Evolutionary conservation across 2,797 vertebrate genomes (phyloP).

Genomic region (Tiaroga cobitis): DNA sequence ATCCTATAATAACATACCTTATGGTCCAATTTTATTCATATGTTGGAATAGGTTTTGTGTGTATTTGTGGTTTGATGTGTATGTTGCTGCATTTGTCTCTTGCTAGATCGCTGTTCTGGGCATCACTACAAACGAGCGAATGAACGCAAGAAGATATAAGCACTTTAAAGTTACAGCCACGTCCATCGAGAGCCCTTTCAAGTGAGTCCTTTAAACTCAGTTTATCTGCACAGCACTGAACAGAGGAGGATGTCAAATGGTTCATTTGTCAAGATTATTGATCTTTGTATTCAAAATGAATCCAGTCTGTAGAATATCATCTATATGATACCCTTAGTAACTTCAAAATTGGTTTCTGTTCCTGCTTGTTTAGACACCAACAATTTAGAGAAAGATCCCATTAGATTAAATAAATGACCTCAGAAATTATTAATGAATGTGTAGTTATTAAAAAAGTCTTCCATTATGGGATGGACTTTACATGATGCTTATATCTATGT

Average conservation of each 20-base stretch:
- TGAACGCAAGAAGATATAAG: slow-evolving; percentile 99
- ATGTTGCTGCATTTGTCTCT: not conserved
- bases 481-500: not conserved
- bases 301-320: not conserved
- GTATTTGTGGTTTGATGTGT: not conserved
- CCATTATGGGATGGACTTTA: not conserved
- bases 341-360: not conserved
- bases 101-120: slow-evolving; percentile 93
- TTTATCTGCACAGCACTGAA: not conserved
- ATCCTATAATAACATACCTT: not conserved
- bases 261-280: not conserved
- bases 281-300: not conserved
- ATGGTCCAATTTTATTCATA: not conserved
- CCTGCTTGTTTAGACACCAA: not conserved
- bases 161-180: slow-evolving; percentile 99
- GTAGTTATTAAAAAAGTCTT: not conserved
- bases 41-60: not conserved
- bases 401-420: not conserved
- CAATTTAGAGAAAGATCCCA: not conserved
- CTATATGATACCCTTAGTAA: not conserved
- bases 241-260: not conserved
- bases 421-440: not conserved
- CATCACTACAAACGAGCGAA: slow-evolving; percentile 98
- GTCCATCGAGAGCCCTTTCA: slow-evolving; percentile 99
- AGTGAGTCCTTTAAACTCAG: slow-evolving; percentile 78